Base-by-base conservation (phyloP, 2,113 vertebrate species). In the Platichthys stellatus region DNA sequence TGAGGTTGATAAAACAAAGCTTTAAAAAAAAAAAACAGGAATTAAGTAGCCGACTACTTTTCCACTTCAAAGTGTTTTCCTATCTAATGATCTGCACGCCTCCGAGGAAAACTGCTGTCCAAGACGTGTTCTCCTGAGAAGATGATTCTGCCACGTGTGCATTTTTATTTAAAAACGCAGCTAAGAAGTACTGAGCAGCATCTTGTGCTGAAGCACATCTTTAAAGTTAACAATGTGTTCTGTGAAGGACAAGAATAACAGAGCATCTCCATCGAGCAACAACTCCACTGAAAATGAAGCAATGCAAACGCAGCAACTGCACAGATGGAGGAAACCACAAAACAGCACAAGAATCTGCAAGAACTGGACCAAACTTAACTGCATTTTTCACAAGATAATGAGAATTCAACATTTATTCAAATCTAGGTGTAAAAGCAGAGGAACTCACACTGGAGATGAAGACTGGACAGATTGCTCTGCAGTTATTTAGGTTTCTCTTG, bases 401-500 rank as follows among this genome's bases (percentile, higher is more conserved):
- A 31, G 0, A 10, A 66, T 13, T 51, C 6, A 15, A 23, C 12
- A 38, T 9, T 28, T 13, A 40, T 61, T 14, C 12, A 54, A 47
- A 28, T 45, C 4, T 8, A 64, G 24, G 43, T 51, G 17, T 26
- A 54, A 74, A 80, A 51, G 40, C 14, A 62, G 14, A 15, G 45
- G 23, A n/a, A 69, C 5, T 14, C 5, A 17, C 11, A 2, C 9
- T 12, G 43, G 20, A 63, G 53, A 35, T 26, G 54, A 26, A 40
- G 74, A 74, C 38, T 45, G 14, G 17, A 51, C 49, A 18, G 15
- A 23, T 31, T 17, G 4, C 11, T 67, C 63, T 18, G 58, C 43
- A 76, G 51, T 76, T 64, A 51, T 14, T 10, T 63, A 68, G 28
- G 24, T 35, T 53, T 40, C 23, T 72, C 61, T 67, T 69, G 20